These are phyloP conservation scores for Dendroctonus ponderosae DNA, from an alignment of 1,140 invertebrate species.

Conservation along the genomic window DNA sequence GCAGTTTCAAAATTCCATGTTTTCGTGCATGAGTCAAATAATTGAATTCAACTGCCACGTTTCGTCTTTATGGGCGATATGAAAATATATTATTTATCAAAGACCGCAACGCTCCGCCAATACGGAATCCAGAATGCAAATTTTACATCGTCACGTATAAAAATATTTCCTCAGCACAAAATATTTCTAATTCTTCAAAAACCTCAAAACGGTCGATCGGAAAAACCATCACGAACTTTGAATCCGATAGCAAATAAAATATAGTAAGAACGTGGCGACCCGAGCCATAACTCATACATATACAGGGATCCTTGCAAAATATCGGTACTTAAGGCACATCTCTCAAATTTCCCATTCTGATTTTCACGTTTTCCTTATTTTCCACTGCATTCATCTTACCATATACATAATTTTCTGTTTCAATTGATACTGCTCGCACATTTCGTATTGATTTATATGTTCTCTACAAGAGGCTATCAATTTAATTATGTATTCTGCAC, in stretches of 20 bases:
- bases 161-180: slow-evolving; percentile 28
- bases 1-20: too few species aligned
- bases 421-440: slow-evolving; percentile 15
- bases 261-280: slow-evolving; percentile 50
- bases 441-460: too few species aligned
- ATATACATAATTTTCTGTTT: slow-evolving; percentile 35
- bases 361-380: slow-evolving; percentile 44
- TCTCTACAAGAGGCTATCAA: too few species aligned
- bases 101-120: background rate
- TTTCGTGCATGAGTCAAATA: too few species aligned
- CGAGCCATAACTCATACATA: slow-evolving; percentile 50
- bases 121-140: slow-evolving; percentile 1
- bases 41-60: too few species aligned
- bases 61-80: too few species aligned
- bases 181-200: slow-evolving; percentile 38
- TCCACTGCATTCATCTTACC: slow-evolving; percentile 33
- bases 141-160: slow-evolving; percentile 16
- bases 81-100: too few species aligned
- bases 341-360: slow-evolving; percentile 46
- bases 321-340: slow-evolving; percentile 48
- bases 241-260: slow-evolving; percentile 53
- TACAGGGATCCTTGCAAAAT: slow-evolving; percentile 48
- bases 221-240: slow-evolving; percentile 49
- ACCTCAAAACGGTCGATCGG: slow-evolving; percentile 43
- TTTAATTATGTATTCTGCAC: too few species aligned